A percentile compares a stretch with the other conserved stretches of the same genome.
Evolutionary conservation across 2,888 invertebrate species (phyloP).

Genomic region (Drosophila koepferae): DNA sequence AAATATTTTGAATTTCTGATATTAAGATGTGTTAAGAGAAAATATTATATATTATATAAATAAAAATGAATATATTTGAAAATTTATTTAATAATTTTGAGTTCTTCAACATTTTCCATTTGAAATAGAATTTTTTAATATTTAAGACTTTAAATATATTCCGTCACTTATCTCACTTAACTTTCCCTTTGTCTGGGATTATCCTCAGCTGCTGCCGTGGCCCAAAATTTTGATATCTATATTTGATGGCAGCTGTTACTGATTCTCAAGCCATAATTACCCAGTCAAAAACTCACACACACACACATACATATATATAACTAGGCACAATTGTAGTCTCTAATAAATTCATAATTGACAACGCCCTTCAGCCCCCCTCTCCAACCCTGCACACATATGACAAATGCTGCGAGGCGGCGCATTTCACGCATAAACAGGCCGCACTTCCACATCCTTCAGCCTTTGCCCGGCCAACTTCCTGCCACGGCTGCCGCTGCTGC

Average conservation of each 20-base stretch:
- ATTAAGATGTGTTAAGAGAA: too few relatives aligned
- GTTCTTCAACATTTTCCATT: too few relatives aligned
- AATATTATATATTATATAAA: too few relatives aligned
- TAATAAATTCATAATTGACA: slow-evolving; percentile 79
- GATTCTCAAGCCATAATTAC: slow-evolving; percentile 47
- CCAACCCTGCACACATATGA: slow-evolving; percentile 40
- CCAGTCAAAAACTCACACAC: slow-evolving; percentile 14
- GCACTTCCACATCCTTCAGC: slow-evolving; percentile 57
- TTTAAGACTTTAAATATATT: too few relatives aligned
- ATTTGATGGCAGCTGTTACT: slow-evolving; percentile 38
- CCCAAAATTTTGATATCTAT: slow-evolving; percentile 16
- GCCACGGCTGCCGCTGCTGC: slow-evolving; percentile 31
- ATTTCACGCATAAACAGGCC: slow-evolving; percentile 75
- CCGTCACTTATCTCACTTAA: not conserved
- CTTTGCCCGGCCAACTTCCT: slow-evolving; percentile 48
- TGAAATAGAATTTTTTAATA: not conserved
- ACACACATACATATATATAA: not conserved
- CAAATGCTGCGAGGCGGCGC: slow-evolving; percentile 56
- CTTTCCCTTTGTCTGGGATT: not conserved
- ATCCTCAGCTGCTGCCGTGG: slow-evolving; percentile 18
- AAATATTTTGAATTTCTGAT: too few relatives aligned
- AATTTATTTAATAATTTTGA: too few relatives aligned
- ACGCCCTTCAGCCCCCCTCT: slow-evolving; percentile 11
- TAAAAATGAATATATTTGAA: too few relatives aligned
- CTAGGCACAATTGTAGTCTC: slow-evolving; percentile 56